These are phyloP conservation scores for Mizuhopecten yessoensis DNA, from an alignment of 1,140 invertebrate genomes.

Conservation along the genomic window DNA sequence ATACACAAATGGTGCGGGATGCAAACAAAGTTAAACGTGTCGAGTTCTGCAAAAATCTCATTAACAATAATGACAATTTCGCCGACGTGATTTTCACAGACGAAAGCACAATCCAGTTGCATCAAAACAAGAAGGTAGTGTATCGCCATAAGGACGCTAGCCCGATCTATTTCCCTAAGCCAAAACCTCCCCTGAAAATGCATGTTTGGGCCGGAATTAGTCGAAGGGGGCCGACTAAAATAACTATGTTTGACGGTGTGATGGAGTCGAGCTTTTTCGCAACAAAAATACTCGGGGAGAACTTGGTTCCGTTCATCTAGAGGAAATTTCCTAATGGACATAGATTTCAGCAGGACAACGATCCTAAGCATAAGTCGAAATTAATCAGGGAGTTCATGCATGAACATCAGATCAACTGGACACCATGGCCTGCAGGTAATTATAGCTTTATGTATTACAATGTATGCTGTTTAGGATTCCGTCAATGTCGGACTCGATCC, in stretches of 20 bases:
- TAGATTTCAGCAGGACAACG: slow-evolving; percentile 53
- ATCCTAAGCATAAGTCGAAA: slow-evolving; percentile 48
- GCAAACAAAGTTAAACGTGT: slow-evolving; percentile 48
- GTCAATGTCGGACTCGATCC: too few relatives aligned
- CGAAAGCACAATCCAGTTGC: slow-evolving; percentile 52
- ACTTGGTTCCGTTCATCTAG: slow-evolving; percentile 35
- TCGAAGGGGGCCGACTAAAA: slow-evolving; percentile 43
- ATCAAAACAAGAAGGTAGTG: slow-evolving; percentile 11
- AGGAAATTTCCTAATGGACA: slow-evolving; percentile 30
- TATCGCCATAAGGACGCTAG: slow-evolving; percentile 24
- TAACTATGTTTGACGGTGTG: slow-evolving; percentile 49
- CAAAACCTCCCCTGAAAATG: slow-evolving; percentile 54
- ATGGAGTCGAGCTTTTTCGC: slow-evolving; percentile 46
- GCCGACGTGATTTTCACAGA: slow-evolving; percentile 56
- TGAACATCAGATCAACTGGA: slow-evolving; percentile 28
- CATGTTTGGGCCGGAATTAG: slow-evolving; percentile 60
- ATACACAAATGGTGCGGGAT: slow-evolving; percentile 53
- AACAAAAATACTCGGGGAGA: slow-evolving; percentile 22
- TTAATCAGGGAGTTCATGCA: slow-evolving; percentile 24
- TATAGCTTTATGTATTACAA: too few relatives aligned
- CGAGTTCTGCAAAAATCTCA: slow-evolving; percentile 44
- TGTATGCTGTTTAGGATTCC: too few relatives aligned
- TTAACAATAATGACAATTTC: slow-evolving; percentile 43
- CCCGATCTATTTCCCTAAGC: background rate
- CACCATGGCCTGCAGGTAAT: slow-evolving; percentile 48